Evolutionary conservation across 2,888 invertebrate species (phyloP), one percentile per base, ranked within the genome.

Genomic region (Tetheella fluctuosa): DNA sequence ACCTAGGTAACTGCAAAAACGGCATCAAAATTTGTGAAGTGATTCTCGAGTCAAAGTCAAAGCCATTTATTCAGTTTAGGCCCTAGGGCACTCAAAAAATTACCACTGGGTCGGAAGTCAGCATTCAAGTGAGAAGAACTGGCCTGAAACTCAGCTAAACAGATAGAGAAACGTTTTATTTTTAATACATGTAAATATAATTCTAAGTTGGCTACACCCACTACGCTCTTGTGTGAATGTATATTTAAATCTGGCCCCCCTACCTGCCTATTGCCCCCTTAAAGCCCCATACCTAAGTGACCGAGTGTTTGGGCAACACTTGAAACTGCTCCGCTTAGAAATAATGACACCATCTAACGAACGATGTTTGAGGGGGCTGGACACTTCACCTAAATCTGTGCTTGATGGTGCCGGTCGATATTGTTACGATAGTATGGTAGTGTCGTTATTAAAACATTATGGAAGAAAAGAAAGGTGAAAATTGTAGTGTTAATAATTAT

Each of bases 281-380:
- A 8, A 20, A 65, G 68, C 65, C 56, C 7, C 63, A 65, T 59
- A 67, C 65, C 61, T 68, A 54, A 39, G 10, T 48, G 48, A 20
- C 37, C 39, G 6, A 67, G 69, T 80, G 80, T 81, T 76, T 80
- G 76, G 60, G 53, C 37, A 64, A 70, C 78, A 69, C 80, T 81
- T 67, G 54, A 68, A 48, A 48, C 20, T 48, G 48, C 48, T 7
- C 48, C 48, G 63, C 63, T 72, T 65, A 69, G 76, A 76, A 79
- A 78, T 84, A 83, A 84, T 83, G 76, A 79, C 75, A 77, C 75
- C 77, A 66, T 34, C 34, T 73, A 42, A 42, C 79, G 78, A 80
- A 75, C 77, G 71, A 76, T 79, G 74, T 80, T 76, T 75, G 76
- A 71, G 20, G 48, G 48, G 48, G 8, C 3, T 48, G n/a, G 5